Base-by-base conservation (phyloP, 2,888 invertebrate species). In the Tenthredo livida region DNA sequence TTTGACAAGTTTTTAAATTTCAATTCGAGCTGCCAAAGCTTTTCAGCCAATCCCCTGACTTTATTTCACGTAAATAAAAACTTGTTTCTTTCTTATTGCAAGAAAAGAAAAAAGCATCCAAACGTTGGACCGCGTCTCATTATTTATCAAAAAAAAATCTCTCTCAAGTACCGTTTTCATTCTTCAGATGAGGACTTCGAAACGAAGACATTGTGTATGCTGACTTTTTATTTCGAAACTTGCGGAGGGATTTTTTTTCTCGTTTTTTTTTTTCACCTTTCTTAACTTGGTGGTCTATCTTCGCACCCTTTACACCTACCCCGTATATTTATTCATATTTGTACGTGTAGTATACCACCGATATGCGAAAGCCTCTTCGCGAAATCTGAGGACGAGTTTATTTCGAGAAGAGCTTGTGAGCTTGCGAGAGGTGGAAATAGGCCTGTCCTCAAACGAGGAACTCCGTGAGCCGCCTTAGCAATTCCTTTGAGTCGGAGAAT, bases 401-500 rank as follows among this genome's bases (percentile, higher is more conserved):
- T 73, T 73, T 54, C 43, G 3, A 40, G 72, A 73, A 70, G 29
- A 70, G 70, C 70, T 70, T 70, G 72, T 10, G n/a, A 72, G 58
- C 61, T 61, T 61, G 61, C 21, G 15, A 40, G 43, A 73, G 72
- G 21, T 73, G 72, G 25, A 10, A 40, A 40, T 73, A 40, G 40
- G 43, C 72, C 43, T 21, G 40, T 40, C 43, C 43, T 73, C 21
- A 21, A 37, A 17, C 10, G 72, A 33, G 77, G 29, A 54, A 47
- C 77, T 77, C 54, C 77, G 29, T 77, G 77, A 77, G 29, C 54
- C 50, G 54, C 77, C 54, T 77, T 54, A 54, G 77, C 77, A 40
- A 29, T 50, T 77, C 50, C 50, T 77, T 77, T 54, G 77, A 50
- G 77, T 77, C 77, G 29, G 77, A n/a, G 77, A 77, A 77, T 77